phyloP scores from a whole-genome alignment of 2,888 invertebrate species.

The Hecatera dysodea region DNA sequence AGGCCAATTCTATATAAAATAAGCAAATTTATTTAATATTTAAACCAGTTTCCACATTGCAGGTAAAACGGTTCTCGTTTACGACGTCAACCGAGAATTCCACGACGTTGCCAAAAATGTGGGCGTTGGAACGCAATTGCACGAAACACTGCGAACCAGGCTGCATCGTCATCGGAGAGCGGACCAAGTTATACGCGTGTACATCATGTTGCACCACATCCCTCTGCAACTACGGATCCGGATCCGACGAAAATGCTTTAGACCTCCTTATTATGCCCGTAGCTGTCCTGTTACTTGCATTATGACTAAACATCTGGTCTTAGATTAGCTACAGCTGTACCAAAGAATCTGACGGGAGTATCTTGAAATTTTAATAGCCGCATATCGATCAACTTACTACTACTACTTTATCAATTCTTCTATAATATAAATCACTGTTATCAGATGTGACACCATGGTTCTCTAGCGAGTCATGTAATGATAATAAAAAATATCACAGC shows the following conservation, averaged over 20 bases:
- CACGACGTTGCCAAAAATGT: slow-evolving; percentile 93
- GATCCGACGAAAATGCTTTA: slow-evolving; percentile 66
- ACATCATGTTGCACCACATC: slow-evolving; percentile 95
- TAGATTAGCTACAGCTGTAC: slow-evolving; percentile 40
- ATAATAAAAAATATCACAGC: neutral
- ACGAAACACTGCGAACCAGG: slow-evolving; percentile 96
- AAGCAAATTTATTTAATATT: slow-evolving; percentile 8
- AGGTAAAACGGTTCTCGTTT: slow-evolving; percentile 96
- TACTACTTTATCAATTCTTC: neutral
- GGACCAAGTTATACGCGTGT: slow-evolving; percentile 96
- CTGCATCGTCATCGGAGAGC: slow-evolving; percentile 96
- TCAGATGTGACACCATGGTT: neutral
- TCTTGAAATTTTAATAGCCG: slow-evolving; percentile 14
- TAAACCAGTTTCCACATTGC: slow-evolving; percentile 47
- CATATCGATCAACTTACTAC: slow-evolving; percentile 36
- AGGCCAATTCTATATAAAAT: slow-evolving; percentile 7
- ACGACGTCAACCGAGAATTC: slow-evolving; percentile 96
- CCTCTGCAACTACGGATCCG: slow-evolving; percentile 94
- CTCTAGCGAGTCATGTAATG: neutral
- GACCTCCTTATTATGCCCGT: slow-evolving; percentile 48
- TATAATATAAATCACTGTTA: neutral
- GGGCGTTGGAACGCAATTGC: slow-evolving; percentile 96
- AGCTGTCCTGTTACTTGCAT: slow-evolving; percentile 35
- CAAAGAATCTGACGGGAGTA: slow-evolving; percentile 45
- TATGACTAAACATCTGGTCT: slow-evolving; percentile 57